Conservation (phyloP, 2,797 vertebrate species). For the Amblyopsis hoosieri region DNA sequence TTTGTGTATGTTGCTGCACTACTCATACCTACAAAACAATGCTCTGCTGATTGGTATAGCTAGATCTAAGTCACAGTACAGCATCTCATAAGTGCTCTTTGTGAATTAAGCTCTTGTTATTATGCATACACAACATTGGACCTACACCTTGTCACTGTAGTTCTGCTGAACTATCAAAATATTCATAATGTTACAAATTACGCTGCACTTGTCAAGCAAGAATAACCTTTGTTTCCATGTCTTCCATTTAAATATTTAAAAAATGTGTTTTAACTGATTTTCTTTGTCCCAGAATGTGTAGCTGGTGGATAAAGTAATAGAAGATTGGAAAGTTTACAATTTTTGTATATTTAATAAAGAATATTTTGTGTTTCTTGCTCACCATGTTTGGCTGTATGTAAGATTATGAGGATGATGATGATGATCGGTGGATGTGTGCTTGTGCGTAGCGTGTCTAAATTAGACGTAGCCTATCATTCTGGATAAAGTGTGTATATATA, state of each 20-base stretch:
- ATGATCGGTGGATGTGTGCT: neutral
- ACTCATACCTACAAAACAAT: conserved; percentile 51
- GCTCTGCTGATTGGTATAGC: conserved; percentile 60
- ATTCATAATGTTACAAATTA: conserved; percentile 47
- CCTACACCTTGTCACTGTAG: conserved; percentile 30
- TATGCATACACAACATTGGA: conserved; percentile 17
- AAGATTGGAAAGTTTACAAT: conserved; percentile 80
- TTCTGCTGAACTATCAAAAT: conserved; percentile 38
- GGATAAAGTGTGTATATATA: neutral
- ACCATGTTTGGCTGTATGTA: conserved; percentile 56
- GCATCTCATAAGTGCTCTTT: conserved; percentile 62
- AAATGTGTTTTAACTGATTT: conserved; percentile 54
- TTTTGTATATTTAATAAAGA: conserved; percentile 84
- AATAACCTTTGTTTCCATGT: conserved; percentile 53
- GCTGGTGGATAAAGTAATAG: conserved; percentile 61
- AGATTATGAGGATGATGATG: neutral
- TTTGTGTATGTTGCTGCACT: conserved; percentile 71
- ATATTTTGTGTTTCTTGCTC: conserved; percentile 78
- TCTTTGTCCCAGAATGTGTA: conserved; percentile 59
- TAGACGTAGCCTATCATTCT: no score
- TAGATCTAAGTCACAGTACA: conserved; percentile 52
- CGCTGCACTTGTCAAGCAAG: conserved; percentile 44
- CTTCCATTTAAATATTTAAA: conserved; percentile 67
- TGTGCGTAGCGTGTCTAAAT: neutral
- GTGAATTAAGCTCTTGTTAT: conserved; percentile 51